phyloP scores from a whole-genome alignment of 2,797 vertebrate genomes.

The Zalophus californianus region DNA sequence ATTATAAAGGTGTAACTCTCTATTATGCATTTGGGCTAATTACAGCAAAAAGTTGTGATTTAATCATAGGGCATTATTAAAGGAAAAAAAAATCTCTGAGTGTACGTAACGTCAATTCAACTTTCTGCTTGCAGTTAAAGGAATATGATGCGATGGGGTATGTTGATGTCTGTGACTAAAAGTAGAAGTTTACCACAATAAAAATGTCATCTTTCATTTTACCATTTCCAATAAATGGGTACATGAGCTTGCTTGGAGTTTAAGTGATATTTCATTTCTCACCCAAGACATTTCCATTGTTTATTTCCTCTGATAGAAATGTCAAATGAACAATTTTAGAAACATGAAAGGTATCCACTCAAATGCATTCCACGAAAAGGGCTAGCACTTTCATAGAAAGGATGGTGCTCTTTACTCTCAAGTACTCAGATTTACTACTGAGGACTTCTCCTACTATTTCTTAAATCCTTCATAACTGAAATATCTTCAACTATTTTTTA shows the following conservation, averaged over 20 bases:
- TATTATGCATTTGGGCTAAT: neutral
- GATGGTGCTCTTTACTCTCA: neutral
- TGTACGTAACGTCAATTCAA: neutral
- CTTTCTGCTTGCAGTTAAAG: neutral
- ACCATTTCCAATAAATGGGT: neutral
- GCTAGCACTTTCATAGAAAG: neutral
- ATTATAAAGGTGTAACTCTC: neutral
- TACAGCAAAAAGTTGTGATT: neutral
- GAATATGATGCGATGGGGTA: neutral
- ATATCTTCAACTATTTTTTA: constrained; percentile 54
- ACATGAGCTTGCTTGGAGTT: neutral
- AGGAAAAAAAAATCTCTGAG: neutral
- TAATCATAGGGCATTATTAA: neutral
- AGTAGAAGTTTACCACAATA: constrained; percentile 18
- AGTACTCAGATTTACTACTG: neutral
- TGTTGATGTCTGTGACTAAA: neutral
- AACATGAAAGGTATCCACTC: neutral
- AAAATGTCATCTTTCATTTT: neutral
- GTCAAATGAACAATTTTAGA: neutral
- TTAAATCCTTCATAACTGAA: constrained; percentile 57
- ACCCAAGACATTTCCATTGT: neutral
- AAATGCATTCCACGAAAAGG: constrained; percentile 1
- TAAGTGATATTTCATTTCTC: constrained; percentile 30
- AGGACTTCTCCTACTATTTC: neutral
- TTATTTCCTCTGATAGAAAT: constrained; percentile 47